Evolutionary conservation across 2,113 vertebrate genomes (phyloP).

Genomic region (Pardalotus punctatus): DNA sequence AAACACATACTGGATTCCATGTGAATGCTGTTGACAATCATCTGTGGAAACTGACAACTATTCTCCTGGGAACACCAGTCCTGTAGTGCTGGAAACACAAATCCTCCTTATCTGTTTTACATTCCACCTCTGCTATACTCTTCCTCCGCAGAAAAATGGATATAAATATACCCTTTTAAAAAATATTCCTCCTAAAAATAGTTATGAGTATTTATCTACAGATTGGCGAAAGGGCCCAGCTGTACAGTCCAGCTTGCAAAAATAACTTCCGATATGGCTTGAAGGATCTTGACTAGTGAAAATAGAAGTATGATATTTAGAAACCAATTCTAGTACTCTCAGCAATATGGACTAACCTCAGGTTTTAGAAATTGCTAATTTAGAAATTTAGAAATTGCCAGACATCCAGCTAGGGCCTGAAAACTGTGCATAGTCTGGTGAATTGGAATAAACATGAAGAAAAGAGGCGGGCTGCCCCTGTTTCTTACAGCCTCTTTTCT

Average conservation of each 20-base stretch:
- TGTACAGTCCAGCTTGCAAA: slow-evolving; percentile 18
- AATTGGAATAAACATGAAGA: not conserved
- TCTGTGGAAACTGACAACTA: not conserved
- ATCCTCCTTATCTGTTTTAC: not conserved
- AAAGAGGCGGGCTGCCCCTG: not conserved
- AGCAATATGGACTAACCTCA: not conserved
- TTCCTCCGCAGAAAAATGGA: slow-evolving; percentile 4
- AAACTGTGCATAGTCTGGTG: not conserved
- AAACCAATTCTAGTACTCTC: not conserved
- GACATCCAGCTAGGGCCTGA: not conserved
- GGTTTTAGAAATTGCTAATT: not conserved
- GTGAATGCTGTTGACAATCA: not conserved
- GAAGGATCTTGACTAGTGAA: not conserved
- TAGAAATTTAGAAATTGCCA: not conserved
- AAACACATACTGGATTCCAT: not conserved
- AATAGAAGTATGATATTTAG: not conserved
- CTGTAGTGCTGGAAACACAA: not conserved
- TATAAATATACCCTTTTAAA: slow-evolving; percentile 20
- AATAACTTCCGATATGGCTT: not conserved
- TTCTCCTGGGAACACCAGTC: not conserved
- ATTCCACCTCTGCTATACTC: slow-evolving; percentile 14
- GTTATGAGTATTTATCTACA: not conserved
- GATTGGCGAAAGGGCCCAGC: not conserved
- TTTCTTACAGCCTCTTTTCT: not conserved
- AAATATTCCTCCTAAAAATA: slow-evolving; percentile 22